Base-by-base conservation (phyloP, 2,113 vertebrate species). In the Dromaius novaehollandiae region DNA sequence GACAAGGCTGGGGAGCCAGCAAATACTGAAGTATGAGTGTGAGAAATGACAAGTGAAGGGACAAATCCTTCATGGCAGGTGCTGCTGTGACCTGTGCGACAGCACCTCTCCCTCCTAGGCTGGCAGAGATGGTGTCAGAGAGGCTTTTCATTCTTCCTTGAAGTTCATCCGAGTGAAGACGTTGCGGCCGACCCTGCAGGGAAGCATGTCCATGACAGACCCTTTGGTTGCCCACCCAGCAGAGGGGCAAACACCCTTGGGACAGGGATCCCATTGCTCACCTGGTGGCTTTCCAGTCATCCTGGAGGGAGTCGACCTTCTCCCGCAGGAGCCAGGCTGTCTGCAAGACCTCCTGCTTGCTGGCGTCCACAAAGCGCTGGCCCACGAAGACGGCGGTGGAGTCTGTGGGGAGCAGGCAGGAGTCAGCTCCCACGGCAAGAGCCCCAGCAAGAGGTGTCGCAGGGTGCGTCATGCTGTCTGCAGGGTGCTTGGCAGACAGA, bases 141-240 rank as follows among this genome's bases (percentile, higher is more conserved):
- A 32, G 4, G 4, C 13, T 48, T 63, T 46, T 75, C 9, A 36
- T 4, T 70, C 22, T 18, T 81, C 26, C 58, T 50, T 36, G 76
- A 51, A 88, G 11, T 2, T 7, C 0, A 0, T 0, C 4, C 44
- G 48, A 69, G 6, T 55, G 63, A 96, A 95, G 63, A 25, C 4
- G 5, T 94, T 96, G 15, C 0, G 3, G 28, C 89, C 48, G 0
- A 8, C 46, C 48, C 86, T 96, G 71, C 2, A 2, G 19, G 8
- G 24, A 80, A 96, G 32, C 3, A 83, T 26, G 1, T 34, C 17
- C 30, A 60, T 60, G 56, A 60, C 56, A 60, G 56, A 58, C 7
- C 5, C 21, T 3, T 4, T 24, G 1, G 1, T 24, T 80, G 21
- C 6, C 34, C 1, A 0, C 9, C 14, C 0, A 1, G 34, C 0